Evolutionary conservation across 2,888 invertebrate genomes (phyloP), one percentile per base, ranked within the genome.

Genomic region (Cremastinae sp.): DNA sequence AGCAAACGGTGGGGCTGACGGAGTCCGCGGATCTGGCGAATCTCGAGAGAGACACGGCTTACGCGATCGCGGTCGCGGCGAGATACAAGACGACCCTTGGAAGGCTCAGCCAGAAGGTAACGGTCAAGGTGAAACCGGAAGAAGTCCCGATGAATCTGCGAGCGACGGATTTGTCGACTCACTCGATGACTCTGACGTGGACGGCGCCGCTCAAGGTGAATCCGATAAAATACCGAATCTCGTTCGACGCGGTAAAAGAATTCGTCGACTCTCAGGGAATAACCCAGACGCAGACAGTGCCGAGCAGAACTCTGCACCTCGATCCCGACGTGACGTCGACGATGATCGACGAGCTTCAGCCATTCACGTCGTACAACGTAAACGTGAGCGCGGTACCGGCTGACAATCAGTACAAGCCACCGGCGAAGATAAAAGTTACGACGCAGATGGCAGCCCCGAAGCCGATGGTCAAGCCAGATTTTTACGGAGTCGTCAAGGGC

Each of bases 381-480:
- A 98, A 98, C 87, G 96, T 97, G 10, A 97, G 96, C 90, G 97
- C 96, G 61, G 94, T 97, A 80, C 97, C 97, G 1, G 93, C 94
- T 59, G 96, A 97, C 84, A 93, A 94, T 78, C 93, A 94, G 1
- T 97, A 97, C 87, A 92, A 96, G 81, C 97, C 97, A 5, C 97
- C 97, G 0, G 96, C 97, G 0, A 96, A 96, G 90, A 97, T 97
- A 61, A 97, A 96, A 0, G 97, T 97, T 0, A 98, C 97, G 1
- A 97, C 97, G 0, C 97, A 97, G 91, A 97, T 97, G 97, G 97
- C 97, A 45, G 97, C 97, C 0, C 97, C 97, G 0, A 96, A 97
- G 84, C 97, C 97, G 0, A 97, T 97, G 97, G 97, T 97, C 0
- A 96, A 97, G 86, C 97, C 97, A 0, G 97, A 97, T 89, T 97